Evolutionary conservation across 2,113 vertebrate species (phyloP), one percentile per base, ranked within the genome.

Genomic region (Dicrurus megarhynchus): DNA sequence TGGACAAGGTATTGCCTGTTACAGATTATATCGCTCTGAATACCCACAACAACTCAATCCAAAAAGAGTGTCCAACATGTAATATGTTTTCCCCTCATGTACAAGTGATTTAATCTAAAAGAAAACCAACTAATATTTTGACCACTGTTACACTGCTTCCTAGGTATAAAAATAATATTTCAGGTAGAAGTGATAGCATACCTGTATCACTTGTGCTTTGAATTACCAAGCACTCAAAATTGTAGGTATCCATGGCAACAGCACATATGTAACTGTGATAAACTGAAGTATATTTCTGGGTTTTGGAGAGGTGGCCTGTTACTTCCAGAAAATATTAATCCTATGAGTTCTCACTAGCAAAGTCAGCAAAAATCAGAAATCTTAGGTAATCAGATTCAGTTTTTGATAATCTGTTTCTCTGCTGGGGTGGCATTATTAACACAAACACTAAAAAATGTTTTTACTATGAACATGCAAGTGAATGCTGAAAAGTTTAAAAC

Each of bases 161-260:
- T 73, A 46, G 49, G n/a, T 4, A 85, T 42, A 87, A 93, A 93
- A 93, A 79, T 5, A 67, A 0, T 61, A 85, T 79, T 87, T 87
- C 84, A 87, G 80, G 75, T 33, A 61, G 74, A 87, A 95, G 77
- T 69, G 61, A 91, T 6, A 87, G 69, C 60, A 85, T 81, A 94
- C 68, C 82, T 78, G 53, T 83, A 92, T 49, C 50, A 76, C 60
- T 77, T 87, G 73, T 87, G 93, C 80, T 87, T 53, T 93, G 84
- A 95, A 94, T 94, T 97, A 87, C 41, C 77, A 95, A 91, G 60
- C 73, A 88, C 57, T 83, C 46, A 56, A 65, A 87, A 90, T 52
- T 86, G 56, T 46, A 84, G 30, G 87, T 92, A 96, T 83, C 92
- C 91, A 95, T 74, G 86, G 89, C 73, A 95, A 95, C 73, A 0